These are phyloP conservation scores for Phlogophora meticulosa DNA, from an alignment of 2,888 invertebrate species.

Conservation along the genomic window DNA sequence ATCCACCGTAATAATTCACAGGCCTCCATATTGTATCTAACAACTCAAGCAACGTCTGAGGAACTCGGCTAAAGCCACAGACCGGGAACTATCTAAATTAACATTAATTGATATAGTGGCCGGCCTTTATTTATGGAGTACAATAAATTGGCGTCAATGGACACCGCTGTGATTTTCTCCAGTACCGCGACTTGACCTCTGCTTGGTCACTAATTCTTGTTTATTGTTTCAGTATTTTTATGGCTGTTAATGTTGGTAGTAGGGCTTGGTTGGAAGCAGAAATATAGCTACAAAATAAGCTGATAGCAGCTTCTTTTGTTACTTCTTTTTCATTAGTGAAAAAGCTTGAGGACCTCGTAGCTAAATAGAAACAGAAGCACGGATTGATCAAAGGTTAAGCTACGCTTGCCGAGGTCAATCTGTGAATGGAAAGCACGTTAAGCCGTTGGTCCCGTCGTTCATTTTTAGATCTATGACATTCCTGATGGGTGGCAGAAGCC, in stretches of 20 bases:
- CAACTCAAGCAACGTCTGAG: constrained; percentile 29
- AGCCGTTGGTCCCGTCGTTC: too few relatives aligned
- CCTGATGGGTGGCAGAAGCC: too few relatives aligned
- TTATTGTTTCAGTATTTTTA: constrained; percentile 51
- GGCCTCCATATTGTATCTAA: background rate
- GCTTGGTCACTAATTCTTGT: constrained; percentile 61
- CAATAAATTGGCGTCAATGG: constrained; percentile 70
- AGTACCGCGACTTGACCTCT: constrained; percentile 74
- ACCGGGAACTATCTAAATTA: constrained; percentile 63
- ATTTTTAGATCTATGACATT: too few relatives aligned
- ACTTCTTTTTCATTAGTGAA: background rate
- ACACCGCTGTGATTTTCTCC: constrained; percentile 72
- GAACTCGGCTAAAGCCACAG: constrained; percentile 36
- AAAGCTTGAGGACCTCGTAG: too few relatives aligned
- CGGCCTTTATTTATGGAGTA: constrained; percentile 67
- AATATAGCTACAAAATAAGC: constrained; percentile 6
- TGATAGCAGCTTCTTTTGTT: background rate
- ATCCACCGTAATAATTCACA: constrained; percentile 12
- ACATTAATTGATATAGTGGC: constrained; percentile 74
- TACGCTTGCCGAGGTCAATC: too few relatives aligned
- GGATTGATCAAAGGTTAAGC: too few relatives aligned
- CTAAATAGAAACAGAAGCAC: too few relatives aligned
- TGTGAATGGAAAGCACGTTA: too few relatives aligned
- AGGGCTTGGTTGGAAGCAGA: constrained; percentile 15
- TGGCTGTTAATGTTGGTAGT: constrained; percentile 18